Base-by-base conservation (phyloP, 2,888 invertebrate species). In the Heliconius aoede region DNA sequence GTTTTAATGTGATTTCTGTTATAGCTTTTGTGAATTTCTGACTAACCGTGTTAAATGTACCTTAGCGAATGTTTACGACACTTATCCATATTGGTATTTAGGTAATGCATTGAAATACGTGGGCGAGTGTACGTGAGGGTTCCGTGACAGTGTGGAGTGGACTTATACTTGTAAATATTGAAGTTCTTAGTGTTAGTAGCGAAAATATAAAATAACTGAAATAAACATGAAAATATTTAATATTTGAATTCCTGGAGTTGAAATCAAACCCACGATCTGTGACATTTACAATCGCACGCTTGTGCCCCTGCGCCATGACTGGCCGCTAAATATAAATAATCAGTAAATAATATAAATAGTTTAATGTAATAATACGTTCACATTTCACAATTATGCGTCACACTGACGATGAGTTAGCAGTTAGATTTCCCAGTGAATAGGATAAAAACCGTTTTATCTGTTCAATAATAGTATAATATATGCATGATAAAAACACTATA, bases 1-100 rank as follows among this genome's bases (percentile, higher is more conserved):
- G 83, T 85, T 84, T 85, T 84, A 86, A 85, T 84, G 82, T 82
- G 82, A 85, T 86, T 85, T 62, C 51, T 73, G 85, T 84, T 83
- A 81, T 78, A 80, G 79, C 83, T 83, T 80, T 77, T 82, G 82
- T 79, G 78, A 82, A 82, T 83, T 78, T 80, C 80, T 79, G 78
- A 80, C 82, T 80, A 81, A 80, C 76, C 77, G 79, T 79, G 73
- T 78, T 79, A 74, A 79, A 81, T 77, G 77, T 74, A 76, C 78
- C 77, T 77, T 73, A 77, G 76, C 77, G 72, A 74, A 80, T 76
- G 79, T 83, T 83, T 83, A 83, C 81, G 82, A 80, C 79, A 74
- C 73, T 77, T 79, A 78, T 76, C 81, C 80, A 79, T 79, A 80
- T 84, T 80, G 77, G 82, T 82, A 81, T 83, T 81, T 81, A 79